Evolutionary conservation across 2,888 invertebrate species (phyloP), one percentile per base, ranked within the genome.

Genomic region (Petrophora chlorosata): DNA sequence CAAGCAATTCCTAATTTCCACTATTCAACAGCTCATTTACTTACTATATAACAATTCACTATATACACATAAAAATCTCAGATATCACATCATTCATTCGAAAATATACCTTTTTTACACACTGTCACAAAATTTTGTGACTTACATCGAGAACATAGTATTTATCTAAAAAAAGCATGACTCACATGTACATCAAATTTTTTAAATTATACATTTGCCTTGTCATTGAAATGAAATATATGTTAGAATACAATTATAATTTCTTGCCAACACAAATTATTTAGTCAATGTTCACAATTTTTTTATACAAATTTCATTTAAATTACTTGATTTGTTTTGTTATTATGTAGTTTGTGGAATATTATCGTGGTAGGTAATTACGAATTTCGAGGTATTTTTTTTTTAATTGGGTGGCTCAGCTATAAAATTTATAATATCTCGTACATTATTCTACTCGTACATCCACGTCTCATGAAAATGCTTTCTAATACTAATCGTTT

Each of bases 51-150:
- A 82, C 82, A 81, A 76, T 65, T 70, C 61, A 65, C 59, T 82
- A 80, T 83, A 69, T 81, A 85, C 79, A 84, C 64, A 63, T 76
- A 58, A 78, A 76, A 84, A 85, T 84, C 75, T 85, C 79, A 76
- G 70, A 68, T 85, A 86, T 86, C 87, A 87, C 86, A 85, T 83
- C 83, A 84, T 84, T 82, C 88, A 88, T 86, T 82, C 86, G 82
- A 82, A 82, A 80, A 79, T 81, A 79, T 52, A 56, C 17, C 41
- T 45, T 19, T 28, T 35, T 44, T 17, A 46, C 39, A 57, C 66
- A 57, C 52, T 52, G 70, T 71, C 71, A 67, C 60, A 44, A 61
- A 52, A 12, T 25, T 42, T 45, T 43, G 25, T 44, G 36, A 43
- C 40, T 23, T 25, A 30, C 17, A 33, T 26, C 45, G 49, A 53